Conservation (phyloP, 2,888 invertebrate species). For the Chloroclysta siterata region DNA sequence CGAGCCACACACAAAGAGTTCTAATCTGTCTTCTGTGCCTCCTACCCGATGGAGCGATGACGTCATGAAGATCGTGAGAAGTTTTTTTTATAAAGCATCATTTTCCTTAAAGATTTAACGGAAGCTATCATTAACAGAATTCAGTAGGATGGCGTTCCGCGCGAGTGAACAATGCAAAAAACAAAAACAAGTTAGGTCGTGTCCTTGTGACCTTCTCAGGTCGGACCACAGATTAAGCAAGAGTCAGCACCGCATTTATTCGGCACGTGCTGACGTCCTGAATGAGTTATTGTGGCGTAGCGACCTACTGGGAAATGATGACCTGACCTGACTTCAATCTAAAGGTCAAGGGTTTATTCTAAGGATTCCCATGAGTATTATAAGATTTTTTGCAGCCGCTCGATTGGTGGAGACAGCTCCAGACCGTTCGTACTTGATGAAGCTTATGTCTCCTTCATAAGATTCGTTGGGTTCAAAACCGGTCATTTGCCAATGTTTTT, state of each 20-base stretch:
- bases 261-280: constrained; percentile 12
- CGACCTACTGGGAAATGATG: constrained; percentile 8
- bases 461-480: no score
- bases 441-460: no score
- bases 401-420: no score
- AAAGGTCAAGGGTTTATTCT: background rate
- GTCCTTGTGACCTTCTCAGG: constrained; percentile 19
- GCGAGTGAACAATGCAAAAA: constrained; percentile 22
- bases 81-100: no score
- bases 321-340: constrained; percentile 5
- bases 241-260: constrained; percentile 3
- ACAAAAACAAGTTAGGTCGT: constrained; percentile 27
- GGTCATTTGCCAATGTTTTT: no score
- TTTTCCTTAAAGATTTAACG: constrained; percentile 11
- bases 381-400: background rate
- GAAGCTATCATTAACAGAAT: constrained; percentile 18
- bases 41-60: no score
- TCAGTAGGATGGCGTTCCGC: constrained; percentile 14
- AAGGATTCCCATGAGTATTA: background rate
- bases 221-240: constrained; percentile 16
- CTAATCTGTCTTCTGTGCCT: no score
- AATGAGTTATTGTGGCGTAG: constrained; percentile 5
- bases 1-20: no score
- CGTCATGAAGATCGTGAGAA: no score
- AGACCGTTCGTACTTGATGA: no score